These are phyloP conservation scores for Campoletis raptor DNA, from an alignment of 2,888 invertebrate species.

Conservation along the genomic window DNA sequence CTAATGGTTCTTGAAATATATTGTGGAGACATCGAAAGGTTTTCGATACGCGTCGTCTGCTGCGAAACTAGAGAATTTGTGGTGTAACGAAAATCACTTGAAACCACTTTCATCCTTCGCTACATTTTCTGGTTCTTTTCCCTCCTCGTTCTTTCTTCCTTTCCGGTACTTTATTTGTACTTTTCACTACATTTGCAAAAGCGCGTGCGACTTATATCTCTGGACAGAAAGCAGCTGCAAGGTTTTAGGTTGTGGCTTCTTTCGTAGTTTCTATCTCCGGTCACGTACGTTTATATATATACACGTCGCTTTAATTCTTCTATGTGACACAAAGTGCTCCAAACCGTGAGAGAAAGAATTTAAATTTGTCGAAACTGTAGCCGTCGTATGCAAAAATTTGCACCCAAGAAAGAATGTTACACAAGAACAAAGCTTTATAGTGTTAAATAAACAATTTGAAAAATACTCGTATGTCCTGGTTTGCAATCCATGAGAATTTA, in stretches of 20 bases:
- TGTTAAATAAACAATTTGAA: neutral
- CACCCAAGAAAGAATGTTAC: neutral
- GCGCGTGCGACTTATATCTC: constrained; percentile 9
- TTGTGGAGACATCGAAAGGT: constrained; percentile 34
- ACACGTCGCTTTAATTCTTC: constrained; percentile 30
- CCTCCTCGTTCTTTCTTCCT: neutral
- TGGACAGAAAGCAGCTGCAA: constrained; percentile 27
- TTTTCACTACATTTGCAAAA: constrained; percentile 1
- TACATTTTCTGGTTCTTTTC: constrained; percentile 11
- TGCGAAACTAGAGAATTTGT: constrained; percentile 35
- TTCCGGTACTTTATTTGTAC: constrained; percentile 1
- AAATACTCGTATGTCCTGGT: neutral
- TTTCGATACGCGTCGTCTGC: constrained; percentile 29
- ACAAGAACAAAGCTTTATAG: neutral
- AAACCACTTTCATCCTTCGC: neutral
- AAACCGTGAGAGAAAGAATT: constrained; percentile 16
- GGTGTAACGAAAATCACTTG: constrained; percentile 44
- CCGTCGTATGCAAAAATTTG: neutral
- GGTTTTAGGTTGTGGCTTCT: constrained; percentile 17
- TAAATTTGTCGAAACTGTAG: neutral
- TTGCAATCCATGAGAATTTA: neutral
- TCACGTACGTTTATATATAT: constrained; percentile 46
- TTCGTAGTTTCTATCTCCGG: constrained; percentile 24
- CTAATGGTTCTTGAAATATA: constrained; percentile 50
- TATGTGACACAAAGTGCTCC: constrained; percentile 38